phyloP scores from a whole-genome alignment of 2,888 invertebrate species.

The Mythimna pallens region DNA sequence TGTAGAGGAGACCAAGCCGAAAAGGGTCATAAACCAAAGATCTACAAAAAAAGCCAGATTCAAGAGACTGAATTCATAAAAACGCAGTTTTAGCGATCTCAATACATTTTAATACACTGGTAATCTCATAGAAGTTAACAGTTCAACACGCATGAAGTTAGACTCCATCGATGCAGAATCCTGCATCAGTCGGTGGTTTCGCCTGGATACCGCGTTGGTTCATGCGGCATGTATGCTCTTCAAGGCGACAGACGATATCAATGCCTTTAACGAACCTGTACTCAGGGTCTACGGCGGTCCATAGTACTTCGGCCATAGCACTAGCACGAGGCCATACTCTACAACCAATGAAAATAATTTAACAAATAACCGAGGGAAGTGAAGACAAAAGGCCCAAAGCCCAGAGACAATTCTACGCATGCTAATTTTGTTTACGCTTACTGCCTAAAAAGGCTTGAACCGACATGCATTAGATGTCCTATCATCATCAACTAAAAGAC shows the following conservation, averaged over 20 bases:
- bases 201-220: slow-evolving; percentile 92
- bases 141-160: slow-evolving; percentile 9
- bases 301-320: slow-evolving; percentile 2
- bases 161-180: slow-evolving; percentile 79
- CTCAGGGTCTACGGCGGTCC: slow-evolving; percentile 20
- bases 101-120: slow-evolving; percentile 22
- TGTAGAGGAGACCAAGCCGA: not conserved
- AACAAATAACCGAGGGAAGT: not conserved
- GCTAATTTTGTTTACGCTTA: no score
- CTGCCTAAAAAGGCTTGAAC: not conserved
- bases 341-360: slow-evolving; percentile 50
- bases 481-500: no score
- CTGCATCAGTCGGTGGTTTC: slow-evolving; percentile 93
- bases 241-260: slow-evolving; percentile 73
- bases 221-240: slow-evolving; percentile 92
- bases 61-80: not conserved
- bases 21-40: not conserved
- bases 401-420: not conserved
- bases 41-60: not conserved
- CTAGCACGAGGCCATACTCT: slow-evolving; percentile 14
- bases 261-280: slow-evolving; percentile 59
- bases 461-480: not conserved
- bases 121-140: slow-evolving; percentile 12
- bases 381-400: not conserved
- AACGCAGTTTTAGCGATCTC: slow-evolving; percentile 5